These are phyloP conservation scores for Sus scrofa DNA, from an alignment of 2,113 vertebrate genomes.

Conservation along the genomic window T2T-Sscrofa CM000820.6:140385501-140386000, in stretches of 20 bases:
- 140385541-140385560: not conserved
- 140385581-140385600: not conserved
- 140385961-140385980: constrained; percentile 85
- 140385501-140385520: not conserved
- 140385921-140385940: constrained; percentile 84
- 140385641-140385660: not conserved
- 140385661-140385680: not conserved
- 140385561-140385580: not conserved
- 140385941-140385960: constrained; percentile 83
- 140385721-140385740: constrained; percentile 70
- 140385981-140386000: constrained; percentile 85
- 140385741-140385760: constrained; percentile 50
- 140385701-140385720: not conserved
- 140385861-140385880: constrained; percentile 84
- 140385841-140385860: constrained; percentile 82
- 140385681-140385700: not conserved
- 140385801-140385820: constrained; percentile 77
- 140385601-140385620: not conserved
- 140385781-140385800: constrained; percentile 74
- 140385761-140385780: constrained; percentile 74
- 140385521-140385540: not conserved
- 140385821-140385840: constrained; percentile 74
- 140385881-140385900: constrained; percentile 82
- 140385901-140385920: constrained; percentile 81
- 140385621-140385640: not conserved